Base-by-base conservation (phyloP, 2,888 invertebrate species). In the Tenthredo amoena region DNA sequence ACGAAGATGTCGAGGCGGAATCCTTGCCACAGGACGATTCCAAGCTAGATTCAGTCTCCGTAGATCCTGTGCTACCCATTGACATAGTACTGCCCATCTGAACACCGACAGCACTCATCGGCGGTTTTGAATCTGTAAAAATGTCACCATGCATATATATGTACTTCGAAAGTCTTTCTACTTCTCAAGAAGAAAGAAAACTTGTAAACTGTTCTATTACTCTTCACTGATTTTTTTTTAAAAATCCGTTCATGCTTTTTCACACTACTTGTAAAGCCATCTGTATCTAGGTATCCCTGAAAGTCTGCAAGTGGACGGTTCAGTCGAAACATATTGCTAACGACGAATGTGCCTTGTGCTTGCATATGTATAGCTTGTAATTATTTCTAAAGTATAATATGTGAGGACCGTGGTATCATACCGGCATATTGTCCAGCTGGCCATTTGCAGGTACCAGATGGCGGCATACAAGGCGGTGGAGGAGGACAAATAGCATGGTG, bases 401-500 rank as follows among this genome's bases (percentile, higher is more conserved):
- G n/a, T n/a, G 55, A 7, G n/a, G 6, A 55, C 3, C 0, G n/a
- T 55, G 55, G 55, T 55, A 55, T 34, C 81, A 18, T 81, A 81
- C 81, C 81, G 21, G 81, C 34, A 21, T 81, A 81, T 62, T 81
- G 81, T 37, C 81, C 62, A 62, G 81, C 81, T 40, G 58, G 62
- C 81, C 81, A 93, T 87, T 93, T 93, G 86, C 92, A 93, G 40
- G 92, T 91, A 85, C 93, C 88, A 40, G 92, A 91, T n/a, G 92
- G 92, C 6, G 91, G 91, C 89, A 91, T 89, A 62, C 89, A 90
- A 31, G 93, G 93, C 0, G 93, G 93, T 6, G 93, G 92, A 10
- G 93, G 93, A 77, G 93, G 93, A 86, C 91, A 91, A 72, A 90
- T 89, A 9, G 91, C 89, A 89, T 95, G 94, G 91, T 97, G 97